phyloP scores from a whole-genome alignment of 2,113 vertebrate genomes.

The Hippocampus zosterae region DNA sequence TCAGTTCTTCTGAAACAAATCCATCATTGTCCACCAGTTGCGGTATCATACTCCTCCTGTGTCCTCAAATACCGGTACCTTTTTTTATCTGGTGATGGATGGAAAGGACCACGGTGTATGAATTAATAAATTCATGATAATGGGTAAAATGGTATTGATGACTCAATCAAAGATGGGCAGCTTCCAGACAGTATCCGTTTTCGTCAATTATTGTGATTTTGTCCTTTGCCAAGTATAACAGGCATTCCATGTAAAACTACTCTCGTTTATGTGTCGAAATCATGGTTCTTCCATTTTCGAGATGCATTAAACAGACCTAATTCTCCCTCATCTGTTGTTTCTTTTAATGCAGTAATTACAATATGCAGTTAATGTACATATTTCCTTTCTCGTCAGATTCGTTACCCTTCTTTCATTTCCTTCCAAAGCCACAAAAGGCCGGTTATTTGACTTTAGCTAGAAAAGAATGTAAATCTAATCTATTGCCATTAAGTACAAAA shows the following conservation, averaged over 20 bases:
- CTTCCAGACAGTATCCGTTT: conserved; percentile 26
- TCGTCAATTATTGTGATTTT: conserved; percentile 56
- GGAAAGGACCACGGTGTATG: conserved; percentile 30
- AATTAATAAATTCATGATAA: conserved; percentile 70
- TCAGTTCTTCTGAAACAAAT: conserved; percentile 34
- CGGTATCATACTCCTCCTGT: conserved; percentile 19
- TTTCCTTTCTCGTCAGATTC: conserved; percentile 17
- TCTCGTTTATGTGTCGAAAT: conserved; percentile 29
- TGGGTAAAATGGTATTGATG: conserved; percentile 68
- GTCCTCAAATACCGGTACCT: conserved; percentile 19
- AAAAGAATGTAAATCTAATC: conserved; percentile 15
- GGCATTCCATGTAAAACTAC: conserved; percentile 34
- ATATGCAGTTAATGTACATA: conserved; percentile 3
- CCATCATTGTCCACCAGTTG: conserved; percentile 27
- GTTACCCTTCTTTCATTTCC: conserved; percentile 36
- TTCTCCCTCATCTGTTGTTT: conserved; percentile 12
- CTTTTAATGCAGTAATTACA: conserved; percentile 15
- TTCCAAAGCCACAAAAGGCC: conserved; percentile 15
- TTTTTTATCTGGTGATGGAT: conserved; percentile 66
- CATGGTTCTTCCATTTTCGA: conserved; percentile 22
- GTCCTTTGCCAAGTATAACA: conserved; percentile 41
- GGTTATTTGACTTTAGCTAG: conserved; percentile 23
- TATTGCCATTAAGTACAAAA: conserved; percentile 14
- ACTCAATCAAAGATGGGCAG: conserved; percentile 54
- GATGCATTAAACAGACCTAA: conserved; percentile 21